Conservation (phyloP, 2,113 vertebrate genomes). For the Neoarius graeffei region DNA sequence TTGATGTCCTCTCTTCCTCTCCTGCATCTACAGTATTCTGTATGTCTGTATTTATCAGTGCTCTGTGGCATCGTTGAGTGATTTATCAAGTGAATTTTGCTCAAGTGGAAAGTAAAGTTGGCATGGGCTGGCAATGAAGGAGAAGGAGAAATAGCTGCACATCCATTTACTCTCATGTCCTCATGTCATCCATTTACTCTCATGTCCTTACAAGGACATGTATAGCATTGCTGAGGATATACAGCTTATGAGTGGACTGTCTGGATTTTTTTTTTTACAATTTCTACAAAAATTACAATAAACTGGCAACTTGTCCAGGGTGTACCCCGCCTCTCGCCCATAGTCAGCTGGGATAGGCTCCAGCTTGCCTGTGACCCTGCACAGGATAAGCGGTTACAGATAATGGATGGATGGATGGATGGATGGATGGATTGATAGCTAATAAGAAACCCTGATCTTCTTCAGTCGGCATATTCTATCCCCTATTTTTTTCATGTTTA, state of each 20-base stretch:
- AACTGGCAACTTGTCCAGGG: too few relatives aligned
- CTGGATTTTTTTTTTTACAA: constrained; percentile 12
- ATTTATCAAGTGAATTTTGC: constrained; percentile 56
- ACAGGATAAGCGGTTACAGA: too few relatives aligned
- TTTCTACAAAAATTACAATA: background rate
- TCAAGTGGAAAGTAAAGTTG: constrained; percentile 66
- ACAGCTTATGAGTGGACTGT: constrained; percentile 32
- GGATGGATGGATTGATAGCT: too few relatives aligned
- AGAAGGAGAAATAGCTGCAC: background rate
- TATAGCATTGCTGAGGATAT: constrained; percentile 54
- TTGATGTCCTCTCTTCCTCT: background rate
- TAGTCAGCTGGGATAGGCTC: too few relatives aligned
- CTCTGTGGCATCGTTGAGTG: constrained; percentile 1
- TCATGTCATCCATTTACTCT: constrained; percentile 53
- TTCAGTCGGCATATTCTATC: background rate
- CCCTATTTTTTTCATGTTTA: background rate
- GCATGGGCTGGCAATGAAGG: constrained; percentile 38
- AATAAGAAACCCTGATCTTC: too few relatives aligned
- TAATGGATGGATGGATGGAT: too few relatives aligned
- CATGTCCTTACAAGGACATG: constrained; percentile 54
- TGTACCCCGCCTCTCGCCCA: too few relatives aligned
- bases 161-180: constrained; percentile 38
- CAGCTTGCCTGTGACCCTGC: too few relatives aligned
- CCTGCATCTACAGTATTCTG: too few relatives aligned
- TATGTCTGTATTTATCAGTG: background rate